These are phyloP conservation scores for Petrosia ficiformis DNA, from an alignment of 37 sponge, comb jelly and placozoan genomes.

Conservation along the genomic window DNA sequence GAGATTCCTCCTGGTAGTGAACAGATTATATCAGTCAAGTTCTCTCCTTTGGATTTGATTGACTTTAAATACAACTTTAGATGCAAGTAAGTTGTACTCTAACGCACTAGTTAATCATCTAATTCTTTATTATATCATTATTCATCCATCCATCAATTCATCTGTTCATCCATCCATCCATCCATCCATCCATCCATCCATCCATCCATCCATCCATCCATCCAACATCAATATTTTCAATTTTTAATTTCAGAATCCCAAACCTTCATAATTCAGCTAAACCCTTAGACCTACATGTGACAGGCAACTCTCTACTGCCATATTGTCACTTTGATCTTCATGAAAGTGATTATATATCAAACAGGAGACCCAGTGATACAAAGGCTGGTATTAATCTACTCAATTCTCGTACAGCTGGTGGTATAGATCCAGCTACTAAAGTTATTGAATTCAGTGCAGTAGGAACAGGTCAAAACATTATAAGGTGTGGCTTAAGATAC, in stretches of 20 bases:
- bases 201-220: too few relatives aligned
- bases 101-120: background rate
- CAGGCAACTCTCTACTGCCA: constrained; percentile 86
- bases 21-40: constrained; percentile 58
- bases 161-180: too few relatives aligned
- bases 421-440: constrained; percentile 30
- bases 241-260: constrained; percentile 54
- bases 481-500: constrained; percentile 35
- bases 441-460: constrained; percentile 88
- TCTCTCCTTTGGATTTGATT: constrained; percentile 80
- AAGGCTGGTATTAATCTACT: background rate
- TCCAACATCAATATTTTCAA: too few relatives aligned
- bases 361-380: constrained; percentile 7
- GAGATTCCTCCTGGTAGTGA: constrained; percentile 67
- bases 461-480: constrained; percentile 66
- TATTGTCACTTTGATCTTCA: constrained; percentile 98
- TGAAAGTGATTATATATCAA: constrained; percentile 77
- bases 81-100: constrained; percentile 68
- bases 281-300: constrained; percentile 61
- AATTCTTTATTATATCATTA: too few relatives aligned
- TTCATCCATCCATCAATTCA: too few relatives aligned
- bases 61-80: constrained; percentile 34
- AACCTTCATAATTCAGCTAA: constrained; percentile 49
- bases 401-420: constrained; percentile 32
- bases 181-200: too few relatives aligned